Evolutionary conservation across 2,797 vertebrate species (phyloP), one percentile per base, ranked within the genome.

Genomic region (Aeoliscus strigatus): DNA sequence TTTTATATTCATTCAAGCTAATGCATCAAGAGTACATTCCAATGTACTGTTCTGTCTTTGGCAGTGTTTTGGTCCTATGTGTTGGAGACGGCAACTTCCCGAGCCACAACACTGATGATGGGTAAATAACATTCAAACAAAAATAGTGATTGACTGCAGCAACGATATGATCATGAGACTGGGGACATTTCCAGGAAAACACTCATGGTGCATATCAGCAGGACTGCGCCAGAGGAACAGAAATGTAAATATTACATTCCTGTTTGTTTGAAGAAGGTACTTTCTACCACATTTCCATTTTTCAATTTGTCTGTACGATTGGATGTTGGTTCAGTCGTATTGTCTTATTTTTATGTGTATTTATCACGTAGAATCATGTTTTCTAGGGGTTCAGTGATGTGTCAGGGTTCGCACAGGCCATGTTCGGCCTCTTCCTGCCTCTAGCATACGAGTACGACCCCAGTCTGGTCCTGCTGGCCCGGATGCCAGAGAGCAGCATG

Each of bases 391-490:
- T 52, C 28, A 45, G 59, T 14, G 71, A 83, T 4, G 14, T 27
- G 0, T 66, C 81, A 0, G 80, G 78, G 23, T 78, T 90, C 42
- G 64, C 70, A 2, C 82, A 85, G 13, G 69, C 77, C 0, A 51
- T 81, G 14, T 26, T 88, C 17, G 32, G 72, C 21, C 49, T 90
- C 47, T 58, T 90, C 1, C 64, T 90, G 17, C 88, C 88, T 27
- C 16, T 90, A 27, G 87, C 70, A 0, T 90, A 89, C 9, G 64
- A 85, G 66, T 87, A 74, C 14, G 46, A 85, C 55, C 88, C 89
- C 1, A 31, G 61, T 14, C 63, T 90, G 51, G 85, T 89, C 11
- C 42, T 90, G 38, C 15, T 84, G 70, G 75, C 62, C 0, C 58
- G 57, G 14, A 49, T n/a, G 27, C 33, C 73, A 1, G 54, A 39